phyloP scores from a whole-genome alignment of 2,888 invertebrate genomes.

The Lydus trimaculatus region DNA sequence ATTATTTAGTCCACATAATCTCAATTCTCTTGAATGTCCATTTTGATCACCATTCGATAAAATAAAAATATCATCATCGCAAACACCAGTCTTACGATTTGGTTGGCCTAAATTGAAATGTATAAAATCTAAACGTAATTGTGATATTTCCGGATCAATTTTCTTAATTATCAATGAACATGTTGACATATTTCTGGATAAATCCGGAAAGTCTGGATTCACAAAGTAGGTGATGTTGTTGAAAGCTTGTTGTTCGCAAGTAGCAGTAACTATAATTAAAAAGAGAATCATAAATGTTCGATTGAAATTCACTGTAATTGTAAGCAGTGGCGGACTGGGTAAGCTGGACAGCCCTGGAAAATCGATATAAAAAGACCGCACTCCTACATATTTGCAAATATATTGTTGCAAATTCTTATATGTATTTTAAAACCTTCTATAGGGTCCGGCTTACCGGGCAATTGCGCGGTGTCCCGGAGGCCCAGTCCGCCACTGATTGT shows the following conservation, averaged over 20 bases:
- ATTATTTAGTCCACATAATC: constrained; percentile 81
- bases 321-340: no score
- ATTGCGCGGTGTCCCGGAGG: no score
- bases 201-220: constrained; percentile 82
- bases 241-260: constrained; percentile 74
- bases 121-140: constrained; percentile 82
- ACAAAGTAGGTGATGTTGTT: constrained; percentile 86
- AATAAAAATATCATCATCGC: constrained; percentile 76
- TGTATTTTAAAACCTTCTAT: no score
- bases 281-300: neutral
- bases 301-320: no score
- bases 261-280: constrained; percentile 76
- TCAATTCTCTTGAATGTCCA: constrained; percentile 63
- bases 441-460: no score
- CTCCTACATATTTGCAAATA: no score
- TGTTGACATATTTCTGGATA: constrained; percentile 71
- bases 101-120: constrained; percentile 87
- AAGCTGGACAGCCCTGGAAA: no score
- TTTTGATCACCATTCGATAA: constrained; percentile 66
- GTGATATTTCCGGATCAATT: constrained; percentile 80
- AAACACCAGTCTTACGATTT: constrained; percentile 78
- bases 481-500: no score
- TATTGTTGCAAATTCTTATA: no score
- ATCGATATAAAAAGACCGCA: no score
- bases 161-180: constrained; percentile 79